Evolutionary conservation across 2,797 vertebrate genomes (phyloP).

Genomic region (Manis pentadactyla): DNA sequence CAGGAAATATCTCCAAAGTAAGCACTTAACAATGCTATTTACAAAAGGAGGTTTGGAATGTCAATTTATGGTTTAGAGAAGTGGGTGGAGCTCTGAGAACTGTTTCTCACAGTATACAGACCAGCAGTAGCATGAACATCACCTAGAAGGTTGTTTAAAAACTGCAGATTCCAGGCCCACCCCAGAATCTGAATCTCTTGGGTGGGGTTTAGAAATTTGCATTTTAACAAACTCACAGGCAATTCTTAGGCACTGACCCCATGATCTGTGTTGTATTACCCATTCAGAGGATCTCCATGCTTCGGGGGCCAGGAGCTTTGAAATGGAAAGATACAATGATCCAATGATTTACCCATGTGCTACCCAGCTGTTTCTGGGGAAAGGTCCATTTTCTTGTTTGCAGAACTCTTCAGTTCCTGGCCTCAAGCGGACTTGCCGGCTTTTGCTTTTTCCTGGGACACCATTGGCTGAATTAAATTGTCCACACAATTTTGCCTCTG

Average conservation of each 20-base stretch:
- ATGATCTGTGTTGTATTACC: neutral
- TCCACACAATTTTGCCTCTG: conserved; percentile 63
- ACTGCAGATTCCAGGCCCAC: neutral
- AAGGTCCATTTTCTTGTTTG: conserved; percentile 58
- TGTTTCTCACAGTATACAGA: neutral
- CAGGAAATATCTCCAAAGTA: conserved; percentile 28
- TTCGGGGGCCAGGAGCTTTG: neutral
- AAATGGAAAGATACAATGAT: neutral
- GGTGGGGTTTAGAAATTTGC: neutral
- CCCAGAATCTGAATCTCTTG: neutral
- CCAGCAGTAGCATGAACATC: neutral
- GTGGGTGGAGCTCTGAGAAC: neutral
- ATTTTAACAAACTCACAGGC: neutral
- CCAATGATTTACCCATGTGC: neutral
- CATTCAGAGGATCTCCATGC: neutral
- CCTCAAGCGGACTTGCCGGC: conserved; percentile 45
- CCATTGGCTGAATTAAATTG: conserved; percentile 40
- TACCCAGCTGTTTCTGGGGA: neutral
- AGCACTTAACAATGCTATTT: conserved; percentile 31
- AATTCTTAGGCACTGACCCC: neutral
- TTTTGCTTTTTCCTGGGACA: conserved; percentile 46
- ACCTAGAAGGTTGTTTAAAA: neutral
- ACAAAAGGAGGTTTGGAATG: conserved; percentile 25
- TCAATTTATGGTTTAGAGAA: neutral
- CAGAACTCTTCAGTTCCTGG: conserved; percentile 49